Evolutionary conservation across 2,888 invertebrate species (phyloP).

Genomic region (Tenthredo livida): DNA sequence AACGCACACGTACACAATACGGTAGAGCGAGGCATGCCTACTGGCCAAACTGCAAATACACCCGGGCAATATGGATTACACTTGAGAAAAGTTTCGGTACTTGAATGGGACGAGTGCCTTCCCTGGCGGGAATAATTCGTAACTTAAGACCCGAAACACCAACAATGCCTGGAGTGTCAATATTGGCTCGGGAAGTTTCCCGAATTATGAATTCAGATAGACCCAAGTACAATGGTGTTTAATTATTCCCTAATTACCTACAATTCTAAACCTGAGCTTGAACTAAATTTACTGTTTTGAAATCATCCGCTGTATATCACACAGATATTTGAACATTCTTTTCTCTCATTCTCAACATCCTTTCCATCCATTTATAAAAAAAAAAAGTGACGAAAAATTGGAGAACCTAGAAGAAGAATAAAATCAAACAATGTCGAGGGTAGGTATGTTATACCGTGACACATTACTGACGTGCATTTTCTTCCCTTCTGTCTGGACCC

Average conservation of each 20-base stretch:
- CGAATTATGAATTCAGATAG: slow-evolving; percentile 32
- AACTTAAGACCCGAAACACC: slow-evolving; percentile 45
- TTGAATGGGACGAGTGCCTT: slow-evolving; percentile 50
- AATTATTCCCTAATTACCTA: slow-evolving; percentile 17
- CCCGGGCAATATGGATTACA: slow-evolving; percentile 45
- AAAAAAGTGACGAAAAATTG: background rate
- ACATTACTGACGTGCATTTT: slow-evolving; percentile 19
- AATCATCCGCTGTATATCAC: background rate
- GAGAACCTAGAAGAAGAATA: background rate
- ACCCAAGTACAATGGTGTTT: slow-evolving; percentile 27
- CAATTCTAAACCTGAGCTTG: background rate
- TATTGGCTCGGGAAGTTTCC: slow-evolving; percentile 43
- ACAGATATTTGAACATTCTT: background rate
- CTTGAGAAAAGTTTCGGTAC: slow-evolving; percentile 51
- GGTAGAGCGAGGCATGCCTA: background rate
- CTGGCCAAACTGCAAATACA: slow-evolving; percentile 41
- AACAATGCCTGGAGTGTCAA: slow-evolving; percentile 36
- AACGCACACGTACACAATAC: slow-evolving; percentile 29
- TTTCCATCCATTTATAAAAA: background rate
- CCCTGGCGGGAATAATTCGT: slow-evolving; percentile 38
- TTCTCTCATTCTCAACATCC: background rate
- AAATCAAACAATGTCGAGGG: background rate
- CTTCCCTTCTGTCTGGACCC: background rate
- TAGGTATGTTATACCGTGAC: background rate
- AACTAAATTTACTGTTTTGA: background rate